These are phyloP conservation scores for Ferrisia virgata DNA, from an alignment of 2,888 invertebrate species.

Conservation along the genomic window DNA sequence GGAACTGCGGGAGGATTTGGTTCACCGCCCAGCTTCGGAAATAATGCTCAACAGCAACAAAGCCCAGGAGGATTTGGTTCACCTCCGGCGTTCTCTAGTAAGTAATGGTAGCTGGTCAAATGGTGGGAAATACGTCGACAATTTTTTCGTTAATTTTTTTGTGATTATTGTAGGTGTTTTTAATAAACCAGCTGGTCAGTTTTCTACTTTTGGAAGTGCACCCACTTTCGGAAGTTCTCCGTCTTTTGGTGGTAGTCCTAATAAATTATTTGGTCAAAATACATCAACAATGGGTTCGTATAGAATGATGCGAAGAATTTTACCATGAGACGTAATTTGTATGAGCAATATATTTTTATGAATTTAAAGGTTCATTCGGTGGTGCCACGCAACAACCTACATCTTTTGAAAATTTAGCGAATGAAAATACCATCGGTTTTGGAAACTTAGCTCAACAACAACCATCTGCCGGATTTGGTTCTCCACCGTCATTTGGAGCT, in stretches of 20 bases:
- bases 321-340: neutral
- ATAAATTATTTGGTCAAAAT: constrained; percentile 34
- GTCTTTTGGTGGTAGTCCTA: constrained; percentile 23
- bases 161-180: neutral
- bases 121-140: neutral
- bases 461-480: constrained; percentile 1
- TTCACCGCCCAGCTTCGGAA: neutral
- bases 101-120: neutral
- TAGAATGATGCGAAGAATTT: no score
- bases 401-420: constrained; percentile 64
- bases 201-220: constrained; percentile 29
- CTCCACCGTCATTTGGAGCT: constrained; percentile 29
- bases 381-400: constrained; percentile 56
- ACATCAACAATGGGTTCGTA: constrained; percentile 9
- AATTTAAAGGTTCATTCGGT: neutral
- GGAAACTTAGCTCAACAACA: constrained; percentile 48
- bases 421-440: constrained; percentile 58
- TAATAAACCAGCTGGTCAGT: constrained; percentile 13
- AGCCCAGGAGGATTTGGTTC: constrained; percentile 19
- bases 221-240: constrained; percentile 34
- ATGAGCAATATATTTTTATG: neutral
- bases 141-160: neutral
- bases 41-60: neutral
- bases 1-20: constrained; percentile 1
- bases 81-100: constrained; percentile 33